Evolutionary conservation across 2,888 invertebrate species (phyloP), one percentile per base, ranked within the genome.

Genomic region (Ophion obscuratus): DNA sequence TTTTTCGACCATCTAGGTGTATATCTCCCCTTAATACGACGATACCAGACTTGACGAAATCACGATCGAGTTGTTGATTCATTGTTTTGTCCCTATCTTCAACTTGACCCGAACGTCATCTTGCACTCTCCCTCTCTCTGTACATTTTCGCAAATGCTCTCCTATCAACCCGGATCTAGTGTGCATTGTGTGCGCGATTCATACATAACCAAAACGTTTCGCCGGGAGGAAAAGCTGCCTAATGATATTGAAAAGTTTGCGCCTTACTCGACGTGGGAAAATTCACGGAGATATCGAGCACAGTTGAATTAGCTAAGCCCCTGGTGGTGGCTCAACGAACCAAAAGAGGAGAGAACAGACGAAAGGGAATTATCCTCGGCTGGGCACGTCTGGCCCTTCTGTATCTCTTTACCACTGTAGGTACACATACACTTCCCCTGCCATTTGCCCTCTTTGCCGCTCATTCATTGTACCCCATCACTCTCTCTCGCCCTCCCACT

Each of bases 161-260:
- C 53, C 20, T 61, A 6, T 76, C 27, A 11, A 62, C 11, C 47
- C 47, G 47, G 3, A 4, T 47, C 36, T 24, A n/a, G 14, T 40
- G 20, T 62, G 17, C 64, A 68, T 64, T 44, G 62, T 31, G 68
- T 53, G 61, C 31, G 80, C 44, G 80, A 84, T 80, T 75, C 71
- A 53, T 71, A 73, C 31, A 70, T 59, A 62, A 70, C 47, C 64
- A 27, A 71, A 68, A 71, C 71, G 71, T 80, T 80, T 71, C 80
- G 36, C 66, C 53, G 44, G 47, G 47, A 40, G 40, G 9, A 9
- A 83, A 40, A 73, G 40, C 27, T 64, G 57, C 31, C 71, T 84
- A 84, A 84, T 84, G 84, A 81, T 77, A 81, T 84, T 84, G 77
- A 84, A 81, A 84, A 84, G 84, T 84, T 84, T 77, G 67, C 66